phyloP scores from a whole-genome alignment of 1,140 invertebrate species.

The Drosophila setifemur region DNA sequence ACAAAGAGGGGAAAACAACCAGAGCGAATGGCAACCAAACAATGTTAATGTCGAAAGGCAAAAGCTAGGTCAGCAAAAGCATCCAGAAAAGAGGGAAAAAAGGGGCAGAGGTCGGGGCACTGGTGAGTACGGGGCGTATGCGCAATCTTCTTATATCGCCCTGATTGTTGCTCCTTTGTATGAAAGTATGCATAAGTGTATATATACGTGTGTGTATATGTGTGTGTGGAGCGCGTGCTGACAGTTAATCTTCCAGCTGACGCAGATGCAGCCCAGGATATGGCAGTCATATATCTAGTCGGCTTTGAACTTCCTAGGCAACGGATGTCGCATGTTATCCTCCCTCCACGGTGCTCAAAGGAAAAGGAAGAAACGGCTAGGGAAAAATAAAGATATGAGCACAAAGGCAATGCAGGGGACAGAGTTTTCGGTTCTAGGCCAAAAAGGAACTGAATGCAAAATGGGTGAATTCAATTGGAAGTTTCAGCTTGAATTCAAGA shows the following conservation, averaged over 20 bases:
- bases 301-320: slow-evolving; percentile 41
- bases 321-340: slow-evolving; percentile 42
- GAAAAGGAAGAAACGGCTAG: neutral
- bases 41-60: slow-evolving; percentile 60
- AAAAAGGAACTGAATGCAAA: slow-evolving; percentile 12
- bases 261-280: slow-evolving; percentile 72
- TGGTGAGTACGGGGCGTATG: slow-evolving; percentile 62
- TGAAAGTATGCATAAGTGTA: neutral
- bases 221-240: slow-evolving; percentile 48
- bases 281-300: slow-evolving; percentile 60
- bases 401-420: slow-evolving; percentile 9
- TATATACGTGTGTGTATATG: slow-evolving; percentile 1
- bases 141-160: slow-evolving; percentile 61
- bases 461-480: slow-evolving; percentile 17
- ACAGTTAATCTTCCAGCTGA: slow-evolving; percentile 74
- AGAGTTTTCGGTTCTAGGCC: neutral
- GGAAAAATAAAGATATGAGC: neutral
- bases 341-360: slow-evolving; percentile 4
- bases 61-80: slow-evolving; percentile 57
- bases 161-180: neutral
- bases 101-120: neutral
- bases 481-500: neutral
- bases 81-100: neutral
- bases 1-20: slow-evolving; percentile 33
- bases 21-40: slow-evolving; percentile 33